A percentile compares a stretch with the other conserved stretches of the same genome.
Conservation (phyloP, 2,113 vertebrate genomes). For the Propithecus coquereli region DNA sequence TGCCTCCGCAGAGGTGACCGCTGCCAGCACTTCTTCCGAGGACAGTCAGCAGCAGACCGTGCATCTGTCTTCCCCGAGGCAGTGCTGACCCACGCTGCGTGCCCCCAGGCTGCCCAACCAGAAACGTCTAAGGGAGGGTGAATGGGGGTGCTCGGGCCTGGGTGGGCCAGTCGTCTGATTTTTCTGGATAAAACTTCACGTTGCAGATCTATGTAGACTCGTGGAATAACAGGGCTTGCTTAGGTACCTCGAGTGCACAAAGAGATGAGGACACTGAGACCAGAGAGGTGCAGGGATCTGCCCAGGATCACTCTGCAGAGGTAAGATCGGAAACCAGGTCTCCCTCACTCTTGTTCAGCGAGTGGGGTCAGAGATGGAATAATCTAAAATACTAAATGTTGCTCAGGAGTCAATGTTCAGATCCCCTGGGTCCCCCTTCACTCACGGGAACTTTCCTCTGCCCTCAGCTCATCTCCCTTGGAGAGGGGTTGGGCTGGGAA, state of each 20-base stretch:
- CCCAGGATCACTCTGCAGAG: background rate
- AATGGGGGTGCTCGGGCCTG: accelerated
- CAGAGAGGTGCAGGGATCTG: background rate
- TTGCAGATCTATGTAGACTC: background rate
- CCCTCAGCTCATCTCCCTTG: background rate
- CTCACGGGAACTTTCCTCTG: too few relatives aligned
- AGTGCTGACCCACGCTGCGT: accelerated
- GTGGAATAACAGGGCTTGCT: background rate
- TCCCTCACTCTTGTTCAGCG: background rate
- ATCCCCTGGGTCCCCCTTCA: accelerated
- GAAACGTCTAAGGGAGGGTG: background rate
- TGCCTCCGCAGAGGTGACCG: background rate
- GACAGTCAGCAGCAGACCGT: background rate
- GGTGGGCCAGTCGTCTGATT: background rate
- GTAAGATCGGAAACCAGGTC: background rate
- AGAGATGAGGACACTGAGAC: background rate
- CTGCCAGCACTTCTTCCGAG: background rate
- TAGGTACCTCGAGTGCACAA: background rate
- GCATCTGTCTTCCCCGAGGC: background rate
- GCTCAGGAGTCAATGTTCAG: background rate
- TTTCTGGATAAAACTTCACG: background rate
- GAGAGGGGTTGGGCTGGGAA: background rate
- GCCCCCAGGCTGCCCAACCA: background rate
- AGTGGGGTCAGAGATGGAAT: background rate
- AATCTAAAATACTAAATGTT: background rate